These are phyloP conservation scores for Perithous albicinctus DNA, from an alignment of 2,888 invertebrate genomes.

Conservation along the genomic window DNA sequence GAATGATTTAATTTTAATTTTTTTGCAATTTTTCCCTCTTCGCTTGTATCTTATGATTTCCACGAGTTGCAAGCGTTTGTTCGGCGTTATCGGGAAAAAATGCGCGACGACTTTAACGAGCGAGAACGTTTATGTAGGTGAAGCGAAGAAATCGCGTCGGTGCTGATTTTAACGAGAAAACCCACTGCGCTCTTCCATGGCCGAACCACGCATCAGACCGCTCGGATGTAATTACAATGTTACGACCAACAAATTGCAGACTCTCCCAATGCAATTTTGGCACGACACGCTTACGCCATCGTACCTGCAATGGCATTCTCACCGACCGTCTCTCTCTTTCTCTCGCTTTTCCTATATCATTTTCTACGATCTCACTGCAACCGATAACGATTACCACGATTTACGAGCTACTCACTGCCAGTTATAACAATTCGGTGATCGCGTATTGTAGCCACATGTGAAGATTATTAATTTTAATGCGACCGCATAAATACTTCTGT, in stretches of 20 bases:
- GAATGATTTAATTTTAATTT: background rate
- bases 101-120: slow-evolving; percentile 52
- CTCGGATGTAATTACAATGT: slow-evolving; percentile 59
- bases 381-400: slow-evolving; percentile 49
- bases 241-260: slow-evolving; percentile 59
- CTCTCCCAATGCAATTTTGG: slow-evolving; percentile 46
- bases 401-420: slow-evolving; percentile 22
- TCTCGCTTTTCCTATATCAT: slow-evolving; percentile 20
- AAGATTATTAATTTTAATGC: slow-evolving; percentile 24
- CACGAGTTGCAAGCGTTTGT: background rate
- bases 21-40: slow-evolving; percentile 20
- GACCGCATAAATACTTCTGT: background rate
- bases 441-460: background rate
- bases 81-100: slow-evolving; percentile 41
- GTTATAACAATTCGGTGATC: slow-evolving; percentile 2
- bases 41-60: background rate
- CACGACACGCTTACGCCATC: slow-evolving; percentile 39
- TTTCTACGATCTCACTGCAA: slow-evolving; percentile 36
- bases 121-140: slow-evolving; percentile 13
- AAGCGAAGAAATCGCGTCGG: slow-evolving; percentile 48
- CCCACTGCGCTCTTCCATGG: background rate
- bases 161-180: slow-evolving; percentile 56
- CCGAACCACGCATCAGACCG: slow-evolving; percentile 7
- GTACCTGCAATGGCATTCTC: background rate
- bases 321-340: background rate